Percentiles rank a stretch among this genome's conserved stretches.
These are phyloP conservation scores for Ophthalmolycus amberensis DNA, from an alignment of 2,113 vertebrate species.

Conservation along the genomic window DNA sequence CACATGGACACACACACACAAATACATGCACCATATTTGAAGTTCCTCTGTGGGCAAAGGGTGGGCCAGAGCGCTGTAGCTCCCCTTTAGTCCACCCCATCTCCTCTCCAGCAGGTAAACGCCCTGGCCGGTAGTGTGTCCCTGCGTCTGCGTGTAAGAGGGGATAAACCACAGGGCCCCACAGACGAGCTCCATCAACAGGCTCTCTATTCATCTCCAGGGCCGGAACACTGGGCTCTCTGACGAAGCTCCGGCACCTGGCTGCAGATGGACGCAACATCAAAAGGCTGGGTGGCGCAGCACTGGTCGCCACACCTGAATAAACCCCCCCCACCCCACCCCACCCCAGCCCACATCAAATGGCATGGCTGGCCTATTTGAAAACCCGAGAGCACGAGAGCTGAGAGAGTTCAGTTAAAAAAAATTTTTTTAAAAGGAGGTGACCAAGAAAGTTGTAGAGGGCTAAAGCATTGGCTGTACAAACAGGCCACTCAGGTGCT, in stretches of 20 bases:
- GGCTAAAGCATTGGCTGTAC: slow-evolving; percentile 59
- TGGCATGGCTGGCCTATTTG: slow-evolving; percentile 36
- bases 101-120: slow-evolving; percentile 51
- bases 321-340: slow-evolving; percentile 49
- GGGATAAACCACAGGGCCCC: slow-evolving; percentile 68
- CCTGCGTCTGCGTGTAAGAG: slow-evolving; percentile 58
- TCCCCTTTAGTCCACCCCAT: slow-evolving; percentile 31
- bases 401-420: slow-evolving; percentile 9
- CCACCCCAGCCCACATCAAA: slow-evolving; percentile 70
- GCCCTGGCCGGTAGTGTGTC: slow-evolving; percentile 44
- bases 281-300: slow-evolving; percentile 69
- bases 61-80: slow-evolving; percentile 15
- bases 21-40: slow-evolving; percentile 13
- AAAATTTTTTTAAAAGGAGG: neutral
- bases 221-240: slow-evolving; percentile 69
- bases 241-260: slow-evolving; percentile 74
- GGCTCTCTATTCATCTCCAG: slow-evolving; percentile 68
- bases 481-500: slow-evolving; percentile 78
- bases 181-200: slow-evolving; percentile 72
- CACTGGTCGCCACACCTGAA: slow-evolving; percentile 75
- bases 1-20: slow-evolving; percentile 21
- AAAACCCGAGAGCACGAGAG: slow-evolving; percentile 59
- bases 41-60: slow-evolving; percentile 35
- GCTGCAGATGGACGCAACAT: slow-evolving; percentile 69
- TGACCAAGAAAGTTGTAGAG: slow-evolving; percentile 39